Evolutionary conservation across 2,113 vertebrate genomes (phyloP).

Genomic region (Xenopus borealis): DNA sequence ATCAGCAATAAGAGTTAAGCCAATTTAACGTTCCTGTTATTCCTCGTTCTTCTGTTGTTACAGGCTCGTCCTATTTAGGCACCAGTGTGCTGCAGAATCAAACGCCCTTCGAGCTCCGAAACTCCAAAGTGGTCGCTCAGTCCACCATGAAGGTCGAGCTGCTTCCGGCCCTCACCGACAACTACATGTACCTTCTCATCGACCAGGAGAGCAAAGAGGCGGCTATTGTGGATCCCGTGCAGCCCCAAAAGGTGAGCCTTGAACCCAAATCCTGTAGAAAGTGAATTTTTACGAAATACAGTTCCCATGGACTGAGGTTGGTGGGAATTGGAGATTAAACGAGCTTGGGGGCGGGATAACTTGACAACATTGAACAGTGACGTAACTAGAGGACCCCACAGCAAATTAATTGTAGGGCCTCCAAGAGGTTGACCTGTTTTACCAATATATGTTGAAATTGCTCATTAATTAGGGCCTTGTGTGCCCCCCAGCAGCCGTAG

Average conservation of each 20-base stretch:
- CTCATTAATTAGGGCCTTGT: no score
- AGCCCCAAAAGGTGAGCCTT: conserved; percentile 81
- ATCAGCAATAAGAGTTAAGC: no score
- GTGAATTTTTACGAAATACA: neutral
- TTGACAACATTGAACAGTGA: no score
- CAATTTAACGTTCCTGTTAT: no score
- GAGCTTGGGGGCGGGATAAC: no score
- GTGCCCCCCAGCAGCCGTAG: no score
- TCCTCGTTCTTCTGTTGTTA: no score
- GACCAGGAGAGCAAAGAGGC: conserved; percentile 85
- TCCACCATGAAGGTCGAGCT: conserved; percentile 84
- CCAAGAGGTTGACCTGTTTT: no score
- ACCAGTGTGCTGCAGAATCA: conserved; percentile 54
- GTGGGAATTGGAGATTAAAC: neutral
- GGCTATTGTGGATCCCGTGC: conserved; percentile 89
- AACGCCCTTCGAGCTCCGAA: conserved; percentile 54
- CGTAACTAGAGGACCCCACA: no score
- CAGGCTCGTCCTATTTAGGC: conserved; percentile 66
- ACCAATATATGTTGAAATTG: no score
- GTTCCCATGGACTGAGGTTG: neutral
- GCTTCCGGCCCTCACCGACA: conserved; percentile 89
- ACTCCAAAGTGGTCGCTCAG: conserved; percentile 63
- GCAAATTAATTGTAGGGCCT: no score
- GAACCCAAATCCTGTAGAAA: no score
- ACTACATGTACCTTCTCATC: conserved; percentile 97